A percentile compares a stretch with the other conserved stretches of the same genome.
Evolutionary conservation across 2,888 invertebrate genomes (phyloP).

Genomic region (Lycaena phlaeas): DNA sequence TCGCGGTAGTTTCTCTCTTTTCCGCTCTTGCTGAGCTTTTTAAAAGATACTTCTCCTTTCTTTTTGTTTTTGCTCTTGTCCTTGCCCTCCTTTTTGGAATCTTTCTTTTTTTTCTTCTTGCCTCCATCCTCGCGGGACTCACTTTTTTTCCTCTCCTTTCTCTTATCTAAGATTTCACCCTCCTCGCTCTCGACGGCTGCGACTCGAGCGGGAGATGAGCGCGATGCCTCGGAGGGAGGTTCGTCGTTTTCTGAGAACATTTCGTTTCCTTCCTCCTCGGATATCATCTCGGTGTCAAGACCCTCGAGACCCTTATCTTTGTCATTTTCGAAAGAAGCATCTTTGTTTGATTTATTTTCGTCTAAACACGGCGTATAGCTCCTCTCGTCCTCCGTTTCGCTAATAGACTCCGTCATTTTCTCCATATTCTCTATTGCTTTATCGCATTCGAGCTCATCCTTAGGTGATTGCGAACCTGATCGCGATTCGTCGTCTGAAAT

Average conservation of each 20-base stretch:
- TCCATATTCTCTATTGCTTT: slow-evolving; percentile 20
- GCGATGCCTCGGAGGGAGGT: slow-evolving; percentile 46
- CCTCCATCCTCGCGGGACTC: slow-evolving; percentile 30
- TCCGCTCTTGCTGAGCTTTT: slow-evolving; percentile 83
- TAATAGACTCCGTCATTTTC: slow-evolving; percentile 75
- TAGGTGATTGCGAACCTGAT: slow-evolving; percentile 18
- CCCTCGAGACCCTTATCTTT: slow-evolving; percentile 67
- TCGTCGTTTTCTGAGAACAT: slow-evolving; percentile 75
- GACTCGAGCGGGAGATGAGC: slow-evolving; percentile 32
- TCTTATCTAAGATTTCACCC: slow-evolving; percentile 72
- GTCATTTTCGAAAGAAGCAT: slow-evolving; percentile 44
- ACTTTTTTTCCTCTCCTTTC: slow-evolving; percentile 26
- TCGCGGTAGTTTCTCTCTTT: slow-evolving; percentile 86
- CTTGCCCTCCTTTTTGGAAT: slow-evolving; percentile 60
- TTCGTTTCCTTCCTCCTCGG: slow-evolving; percentile 79
- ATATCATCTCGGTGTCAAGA: slow-evolving; percentile 82
- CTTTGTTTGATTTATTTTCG: slow-evolving; percentile 68
- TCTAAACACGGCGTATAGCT: slow-evolving; percentile 83
- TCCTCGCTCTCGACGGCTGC: slow-evolving; percentile 59
- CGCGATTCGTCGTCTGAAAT: slow-evolving; percentile 17
- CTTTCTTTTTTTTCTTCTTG: slow-evolving; percentile 69
- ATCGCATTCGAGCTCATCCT: slow-evolving; percentile 39
- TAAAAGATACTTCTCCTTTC: slow-evolving; percentile 76
- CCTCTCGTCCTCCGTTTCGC: slow-evolving; percentile 76
- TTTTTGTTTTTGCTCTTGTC: slow-evolving; percentile 60